These are phyloP conservation scores for Delichon dasypus DNA, from an alignment of 2,797 vertebrate species.

Conservation along the genomic window DNA sequence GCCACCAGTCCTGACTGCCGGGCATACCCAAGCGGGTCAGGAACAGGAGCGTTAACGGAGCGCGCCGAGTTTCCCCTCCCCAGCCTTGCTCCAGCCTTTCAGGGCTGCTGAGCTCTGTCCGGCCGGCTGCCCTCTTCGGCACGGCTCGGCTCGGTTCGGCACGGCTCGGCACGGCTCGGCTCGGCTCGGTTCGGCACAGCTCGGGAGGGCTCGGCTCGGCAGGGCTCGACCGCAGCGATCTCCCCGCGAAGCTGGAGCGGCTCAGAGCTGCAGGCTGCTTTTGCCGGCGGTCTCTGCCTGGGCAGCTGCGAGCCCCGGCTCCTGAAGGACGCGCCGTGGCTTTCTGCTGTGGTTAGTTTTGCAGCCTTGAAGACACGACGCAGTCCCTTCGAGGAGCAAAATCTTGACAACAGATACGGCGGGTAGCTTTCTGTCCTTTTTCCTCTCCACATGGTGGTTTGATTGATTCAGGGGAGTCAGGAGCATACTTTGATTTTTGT, in stretches of 20 bases:
- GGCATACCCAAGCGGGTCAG: background rate
- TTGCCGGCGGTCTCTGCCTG: rapidly evolving
- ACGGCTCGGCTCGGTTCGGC: no score
- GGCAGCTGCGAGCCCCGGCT: background rate
- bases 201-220: no score
- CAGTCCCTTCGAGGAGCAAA: background rate
- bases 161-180: no score
- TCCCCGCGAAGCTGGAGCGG: background rate
- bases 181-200: background rate
- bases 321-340: background rate
- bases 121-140: background rate
- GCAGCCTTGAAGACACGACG: background rate
- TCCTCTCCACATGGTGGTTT: background rate
- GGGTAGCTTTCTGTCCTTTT: background rate
- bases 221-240: background rate
- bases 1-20: background rate
- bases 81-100: background rate
- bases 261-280: background rate
- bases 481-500: background rate
- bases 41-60: background rate
- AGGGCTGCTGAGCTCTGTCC: background rate
- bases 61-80: background rate
- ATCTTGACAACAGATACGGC: background rate
- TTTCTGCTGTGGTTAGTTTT: rapidly evolving
- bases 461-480: background rate